Conservation (phyloP, 35 echinoderm and acorn worm genomes). For the Apostichopus japonicus region DNA sequence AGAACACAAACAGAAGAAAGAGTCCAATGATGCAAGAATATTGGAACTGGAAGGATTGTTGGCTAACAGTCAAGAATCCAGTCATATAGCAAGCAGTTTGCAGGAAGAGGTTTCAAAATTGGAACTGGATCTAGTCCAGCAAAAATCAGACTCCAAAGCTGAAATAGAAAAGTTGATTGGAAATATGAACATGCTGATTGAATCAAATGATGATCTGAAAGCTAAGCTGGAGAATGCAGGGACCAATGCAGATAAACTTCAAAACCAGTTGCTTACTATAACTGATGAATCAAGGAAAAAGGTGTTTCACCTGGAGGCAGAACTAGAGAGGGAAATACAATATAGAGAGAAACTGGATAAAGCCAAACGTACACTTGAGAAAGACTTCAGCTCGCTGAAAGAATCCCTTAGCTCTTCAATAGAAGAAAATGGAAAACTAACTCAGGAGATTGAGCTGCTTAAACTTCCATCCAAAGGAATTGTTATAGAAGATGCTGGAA, state of each 20-base stretch:
- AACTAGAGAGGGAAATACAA: background rate
- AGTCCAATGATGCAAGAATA: background rate
- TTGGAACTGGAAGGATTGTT: background rate
- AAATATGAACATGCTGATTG: background rate
- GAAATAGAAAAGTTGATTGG: background rate
- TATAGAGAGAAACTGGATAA: background rate
- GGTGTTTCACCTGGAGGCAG: background rate
- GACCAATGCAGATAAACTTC: background rate
- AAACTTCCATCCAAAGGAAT: background rate
- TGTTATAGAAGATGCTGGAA: background rate
- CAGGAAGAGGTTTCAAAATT: background rate
- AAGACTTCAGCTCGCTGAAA: background rate
- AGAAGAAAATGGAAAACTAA: conserved; percentile 17
- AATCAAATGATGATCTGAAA: background rate
- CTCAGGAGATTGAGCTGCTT: conserved; percentile 12
- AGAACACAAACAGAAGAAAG: background rate
- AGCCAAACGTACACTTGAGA: background rate
- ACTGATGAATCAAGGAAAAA: background rate
- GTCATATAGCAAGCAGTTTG: background rate
- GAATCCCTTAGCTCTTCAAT: background rate
- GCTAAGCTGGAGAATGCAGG: background rate
- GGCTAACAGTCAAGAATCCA: background rate
- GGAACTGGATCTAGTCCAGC: background rate
- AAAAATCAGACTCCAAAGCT: background rate
- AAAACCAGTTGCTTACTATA: background rate